Evolutionary conservation across 35 echinoderm and acorn worm species (phyloP).

Genomic region (Apostichopus japonicus): DNA sequence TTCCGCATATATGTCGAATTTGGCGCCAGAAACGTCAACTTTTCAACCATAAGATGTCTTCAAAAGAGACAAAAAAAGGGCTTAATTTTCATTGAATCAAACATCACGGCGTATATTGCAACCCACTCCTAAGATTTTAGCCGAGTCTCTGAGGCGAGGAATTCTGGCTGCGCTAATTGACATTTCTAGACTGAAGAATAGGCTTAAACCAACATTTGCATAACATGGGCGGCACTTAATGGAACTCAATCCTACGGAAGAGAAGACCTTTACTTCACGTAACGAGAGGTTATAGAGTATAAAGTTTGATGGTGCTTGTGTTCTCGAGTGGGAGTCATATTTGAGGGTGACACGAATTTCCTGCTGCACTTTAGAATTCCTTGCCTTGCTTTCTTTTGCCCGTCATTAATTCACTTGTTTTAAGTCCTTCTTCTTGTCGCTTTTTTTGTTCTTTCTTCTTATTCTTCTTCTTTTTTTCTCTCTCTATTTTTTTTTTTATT

Average conservation of each 20-base stretch:
- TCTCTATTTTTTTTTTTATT: not conserved
- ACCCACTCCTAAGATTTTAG: not conserved
- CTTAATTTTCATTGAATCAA: conserved; percentile 17
- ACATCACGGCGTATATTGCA: conserved; percentile 22
- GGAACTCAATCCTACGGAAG: conserved; percentile 29
- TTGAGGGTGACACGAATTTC: conserved; percentile 30
- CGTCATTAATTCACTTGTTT: conserved; percentile 23
- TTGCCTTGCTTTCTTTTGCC: not conserved
- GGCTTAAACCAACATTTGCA: conserved; percentile 56
- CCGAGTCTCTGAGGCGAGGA: conserved; percentile 27
- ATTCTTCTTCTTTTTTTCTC: not conserved
- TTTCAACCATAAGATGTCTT: not conserved
- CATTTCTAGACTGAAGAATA: conserved; percentile 46
- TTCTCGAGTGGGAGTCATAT: conserved; percentile 26
- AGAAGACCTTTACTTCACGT: not conserved
- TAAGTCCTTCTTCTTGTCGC: not conserved
- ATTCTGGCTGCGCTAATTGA: conserved; percentile 29
- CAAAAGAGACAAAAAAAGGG: not conserved
- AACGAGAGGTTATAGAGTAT: conserved; percentile 34
- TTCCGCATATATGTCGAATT: not conserved
- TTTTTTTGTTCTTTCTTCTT: not conserved
- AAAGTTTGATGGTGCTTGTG: conserved; percentile 36
- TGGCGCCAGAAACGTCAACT: conserved; percentile 40
- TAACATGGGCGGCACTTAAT: conserved; percentile 49
- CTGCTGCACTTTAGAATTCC: not conserved